Conservation (phyloP, 2,888 invertebrate species). For the Agelastica alni region DNA sequence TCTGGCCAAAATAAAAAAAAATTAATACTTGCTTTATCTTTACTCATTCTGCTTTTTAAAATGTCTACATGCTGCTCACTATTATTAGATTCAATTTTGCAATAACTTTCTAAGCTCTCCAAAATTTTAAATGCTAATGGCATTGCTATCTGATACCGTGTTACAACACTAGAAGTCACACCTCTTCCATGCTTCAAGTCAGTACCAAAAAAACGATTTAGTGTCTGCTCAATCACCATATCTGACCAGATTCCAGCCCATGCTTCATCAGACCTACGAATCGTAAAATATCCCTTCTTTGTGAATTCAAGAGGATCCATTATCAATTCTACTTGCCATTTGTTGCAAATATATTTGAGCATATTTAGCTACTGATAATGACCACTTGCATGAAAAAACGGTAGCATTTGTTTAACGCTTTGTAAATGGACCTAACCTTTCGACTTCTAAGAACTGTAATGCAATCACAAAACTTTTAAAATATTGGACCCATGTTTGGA, state of each 20-base stretch:
- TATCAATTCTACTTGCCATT: constrained; percentile 37
- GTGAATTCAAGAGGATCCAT: constrained; percentile 34
- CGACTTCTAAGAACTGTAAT: constrained; percentile 44
- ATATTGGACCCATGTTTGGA: constrained; percentile 42
- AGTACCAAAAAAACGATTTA: constrained; percentile 39
- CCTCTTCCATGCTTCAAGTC: constrained; percentile 22
- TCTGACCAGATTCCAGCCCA: constrained; percentile 33
- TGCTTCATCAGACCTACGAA: constrained; percentile 18
- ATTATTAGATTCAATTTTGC: not conserved
- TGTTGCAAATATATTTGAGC: constrained; percentile 43
- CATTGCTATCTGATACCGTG: not conserved
- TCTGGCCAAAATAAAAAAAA: not conserved
- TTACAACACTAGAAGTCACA: not conserved
- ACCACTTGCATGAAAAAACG: constrained; percentile 15
- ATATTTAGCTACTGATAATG: constrained; percentile 30
- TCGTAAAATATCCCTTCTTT: constrained; percentile 39
- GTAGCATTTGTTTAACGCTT: constrained; percentile 11
- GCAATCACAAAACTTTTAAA: constrained; percentile 40
- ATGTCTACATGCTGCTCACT: constrained; percentile 14
- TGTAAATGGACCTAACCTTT: constrained; percentile 37
- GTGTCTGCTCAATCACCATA: constrained; percentile 45
- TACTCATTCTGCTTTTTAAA: not conserved
- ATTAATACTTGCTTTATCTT: not conserved
- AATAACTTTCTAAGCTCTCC: not conserved
- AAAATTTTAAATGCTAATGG: not conserved